Evolutionary conservation across 2,113 vertebrate species (phyloP).

Genomic region (Xenus cinereus): DNA sequence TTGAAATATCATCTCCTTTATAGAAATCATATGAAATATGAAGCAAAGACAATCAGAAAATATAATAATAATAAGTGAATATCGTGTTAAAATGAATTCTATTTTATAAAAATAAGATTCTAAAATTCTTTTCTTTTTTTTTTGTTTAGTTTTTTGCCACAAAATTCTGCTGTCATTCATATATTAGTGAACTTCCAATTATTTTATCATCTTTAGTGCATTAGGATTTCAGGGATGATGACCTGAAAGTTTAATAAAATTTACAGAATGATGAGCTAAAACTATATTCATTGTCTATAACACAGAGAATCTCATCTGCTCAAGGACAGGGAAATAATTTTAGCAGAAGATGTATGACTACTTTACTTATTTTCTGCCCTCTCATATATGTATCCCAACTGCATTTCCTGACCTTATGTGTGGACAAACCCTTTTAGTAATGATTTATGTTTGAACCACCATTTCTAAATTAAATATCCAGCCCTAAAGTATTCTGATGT

Average conservation of each 20-base stretch:
- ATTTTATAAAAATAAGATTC: neutral
- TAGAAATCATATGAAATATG: neutral
- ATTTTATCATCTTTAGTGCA: neutral
- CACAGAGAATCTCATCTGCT: neutral
- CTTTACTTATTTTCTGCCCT: neutral
- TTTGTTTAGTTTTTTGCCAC: neutral
- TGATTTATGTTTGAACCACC: neutral
- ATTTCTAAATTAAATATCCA: neutral
- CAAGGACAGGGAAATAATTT: neutral
- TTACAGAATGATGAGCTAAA: neutral
- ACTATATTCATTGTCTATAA: neutral
- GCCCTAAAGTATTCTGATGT: neutral
- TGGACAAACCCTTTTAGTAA: neutral
- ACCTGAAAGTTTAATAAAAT: neutral
- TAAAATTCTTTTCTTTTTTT: neutral
- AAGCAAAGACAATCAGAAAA: neutral
- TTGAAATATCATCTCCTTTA: neutral
- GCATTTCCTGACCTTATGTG: neutral
- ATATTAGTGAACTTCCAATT: neutral
- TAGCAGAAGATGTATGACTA: neutral
- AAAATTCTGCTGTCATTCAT: neutral
- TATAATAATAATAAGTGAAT: neutral
- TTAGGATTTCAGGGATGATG: neutral
- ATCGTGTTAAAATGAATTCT: neutral
- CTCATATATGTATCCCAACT: neutral